Evolutionary conservation across 2,797 vertebrate species (phyloP).

Genomic region (Rousettus madagascariensis): DNA sequence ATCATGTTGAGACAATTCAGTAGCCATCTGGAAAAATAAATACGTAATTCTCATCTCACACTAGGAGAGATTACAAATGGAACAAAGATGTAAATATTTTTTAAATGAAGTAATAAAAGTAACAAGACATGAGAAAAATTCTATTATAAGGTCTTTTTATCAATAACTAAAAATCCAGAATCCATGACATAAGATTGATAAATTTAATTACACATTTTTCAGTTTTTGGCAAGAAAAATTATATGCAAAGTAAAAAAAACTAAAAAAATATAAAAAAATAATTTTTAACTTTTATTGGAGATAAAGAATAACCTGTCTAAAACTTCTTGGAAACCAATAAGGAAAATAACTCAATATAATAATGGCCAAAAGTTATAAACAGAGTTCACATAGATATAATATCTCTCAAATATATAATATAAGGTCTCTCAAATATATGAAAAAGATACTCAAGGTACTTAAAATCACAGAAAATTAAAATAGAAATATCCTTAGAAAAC

Average conservation of each 20-base stretch:
- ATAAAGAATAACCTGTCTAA: background rate
- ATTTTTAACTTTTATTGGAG: background rate
- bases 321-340: background rate
- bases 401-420: background rate
- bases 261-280: background rate
- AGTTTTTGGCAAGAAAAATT: background rate
- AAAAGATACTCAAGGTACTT: background rate
- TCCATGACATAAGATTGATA: background rate
- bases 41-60: background rate
- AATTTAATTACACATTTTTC: background rate
- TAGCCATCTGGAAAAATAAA: background rate
- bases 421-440: background rate
- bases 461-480: background rate
- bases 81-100: background rate
- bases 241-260: background rate
- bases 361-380: background rate
- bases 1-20: background rate
- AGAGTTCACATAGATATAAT: background rate
- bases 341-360: background rate
- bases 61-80: background rate
- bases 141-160: background rate
- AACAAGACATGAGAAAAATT: background rate
- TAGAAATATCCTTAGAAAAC: background rate
- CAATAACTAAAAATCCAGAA: background rate
- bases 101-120: background rate